Percentiles rank a stretch among this genome's conserved stretches.
phyloP scores from a whole-genome alignment of 2,797 vertebrate species.

The Sebastes dallii region DNA sequence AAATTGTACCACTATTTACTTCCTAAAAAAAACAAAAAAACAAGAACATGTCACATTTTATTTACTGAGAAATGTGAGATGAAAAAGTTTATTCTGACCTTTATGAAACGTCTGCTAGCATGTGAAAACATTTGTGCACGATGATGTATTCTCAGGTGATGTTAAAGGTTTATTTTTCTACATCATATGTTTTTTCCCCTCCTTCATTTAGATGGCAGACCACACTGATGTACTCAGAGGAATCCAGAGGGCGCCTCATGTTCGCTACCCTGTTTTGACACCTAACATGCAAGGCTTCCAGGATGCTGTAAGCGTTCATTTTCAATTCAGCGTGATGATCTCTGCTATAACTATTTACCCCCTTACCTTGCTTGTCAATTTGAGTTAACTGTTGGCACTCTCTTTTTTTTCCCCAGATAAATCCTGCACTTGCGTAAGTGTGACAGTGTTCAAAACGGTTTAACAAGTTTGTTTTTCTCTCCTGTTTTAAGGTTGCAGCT shows the following conservation, averaged over 20 bases:
- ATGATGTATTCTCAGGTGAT: constrained; percentile 36
- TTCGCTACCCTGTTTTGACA: constrained; percentile 92
- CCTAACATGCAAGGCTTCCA: constrained; percentile 94
- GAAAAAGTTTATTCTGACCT: constrained; percentile 9
- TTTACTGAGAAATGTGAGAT: constrained; percentile 21
- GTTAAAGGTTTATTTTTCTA: constrained; percentile 46
- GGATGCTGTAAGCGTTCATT: constrained; percentile 87
- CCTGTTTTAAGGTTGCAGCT: constrained; percentile 87
- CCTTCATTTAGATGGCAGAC: constrained; percentile 91
- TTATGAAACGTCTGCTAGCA: constrained; percentile 1
- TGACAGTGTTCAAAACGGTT: constrained; percentile 23
- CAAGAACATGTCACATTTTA: constrained; percentile 11
- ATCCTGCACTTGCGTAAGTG: constrained; percentile 24
- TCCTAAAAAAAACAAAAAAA: neutral
- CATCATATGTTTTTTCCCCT: constrained; percentile 42
- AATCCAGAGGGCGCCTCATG: constrained; percentile 85
- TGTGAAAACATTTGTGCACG: constrained; percentile 39
- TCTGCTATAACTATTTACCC: neutral
- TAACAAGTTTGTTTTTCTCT: constrained; percentile 41
- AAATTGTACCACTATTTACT: constrained; percentile 37
- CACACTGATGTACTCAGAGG: constrained; percentile 91
- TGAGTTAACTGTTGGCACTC: constrained; percentile 23
- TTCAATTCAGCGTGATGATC: constrained; percentile 1
- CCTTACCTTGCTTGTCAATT: constrained; percentile 4
- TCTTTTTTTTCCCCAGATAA: constrained; percentile 16